Percentiles rank a stretch among this genome's conserved stretches.
phyloP scores from a whole-genome alignment of 2,797 vertebrate genomes.

The Silurus aristotelis region DNA sequence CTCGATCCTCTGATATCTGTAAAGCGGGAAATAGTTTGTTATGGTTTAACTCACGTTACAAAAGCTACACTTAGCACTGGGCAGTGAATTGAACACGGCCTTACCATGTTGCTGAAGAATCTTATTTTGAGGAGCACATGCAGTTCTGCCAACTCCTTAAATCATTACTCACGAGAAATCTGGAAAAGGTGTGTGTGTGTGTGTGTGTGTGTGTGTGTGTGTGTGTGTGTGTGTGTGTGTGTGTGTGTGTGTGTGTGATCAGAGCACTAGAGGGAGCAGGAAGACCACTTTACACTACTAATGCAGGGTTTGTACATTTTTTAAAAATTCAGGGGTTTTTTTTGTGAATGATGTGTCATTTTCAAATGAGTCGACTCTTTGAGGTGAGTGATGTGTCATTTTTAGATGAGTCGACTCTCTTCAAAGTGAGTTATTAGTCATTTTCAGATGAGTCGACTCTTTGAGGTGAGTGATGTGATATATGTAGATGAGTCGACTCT shows the following conservation, averaged over 20 bases:
- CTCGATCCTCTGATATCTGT: background rate
- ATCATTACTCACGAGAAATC: too few species aligned
- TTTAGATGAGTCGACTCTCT: too few species aligned
- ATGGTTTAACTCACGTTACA: conserved; percentile 7
- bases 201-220: background rate
- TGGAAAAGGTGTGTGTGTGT: background rate
- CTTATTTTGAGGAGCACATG: background rate
- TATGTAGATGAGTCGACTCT: too few species aligned
- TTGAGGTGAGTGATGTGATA: too few species aligned
- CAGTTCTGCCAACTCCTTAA: background rate
- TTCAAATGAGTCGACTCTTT: too few species aligned
- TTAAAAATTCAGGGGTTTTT: background rate
- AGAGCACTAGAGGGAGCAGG: conserved; percentile 28
- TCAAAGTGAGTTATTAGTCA: too few species aligned
- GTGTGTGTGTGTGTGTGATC: conserved; percentile 8
- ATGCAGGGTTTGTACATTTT: too few species aligned
- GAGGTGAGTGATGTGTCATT: too few species aligned
- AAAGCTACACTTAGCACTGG: background rate
- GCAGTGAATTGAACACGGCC: background rate
- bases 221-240: conserved; percentile 10
- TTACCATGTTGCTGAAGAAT: background rate
- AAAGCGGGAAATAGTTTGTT: conserved; percentile 6
- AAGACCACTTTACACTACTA: background rate
- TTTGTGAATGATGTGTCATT: too few species aligned
- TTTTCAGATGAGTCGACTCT: too few species aligned